Base-by-base conservation (phyloP, 1,140 invertebrate genomes). In the Drosophila sechellia region DNA sequence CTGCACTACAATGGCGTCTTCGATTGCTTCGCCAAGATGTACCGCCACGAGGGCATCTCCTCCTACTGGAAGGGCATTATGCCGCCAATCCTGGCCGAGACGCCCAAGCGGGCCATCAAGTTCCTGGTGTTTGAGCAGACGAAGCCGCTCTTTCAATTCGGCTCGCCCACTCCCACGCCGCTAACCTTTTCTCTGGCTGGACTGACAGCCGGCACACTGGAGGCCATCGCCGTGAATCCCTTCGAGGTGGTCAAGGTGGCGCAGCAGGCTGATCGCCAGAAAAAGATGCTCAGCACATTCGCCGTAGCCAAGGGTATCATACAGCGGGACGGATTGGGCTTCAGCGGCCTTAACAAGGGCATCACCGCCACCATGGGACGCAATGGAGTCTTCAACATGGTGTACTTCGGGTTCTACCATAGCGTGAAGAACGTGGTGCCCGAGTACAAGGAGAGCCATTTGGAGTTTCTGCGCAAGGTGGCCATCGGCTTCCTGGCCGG, bases 171-270 rank as follows among this genome's bases (percentile, higher is more conserved):
- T 59, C 95, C 96, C 10, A 96, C 96, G 42, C 95, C 96, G 76
- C 79, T 97, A 96, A 96, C 96, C 54, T 97, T 97, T 93, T 95
- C 97, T 11, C 92, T 97, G 75, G 96, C 98, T 77, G 98, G 98
- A 55, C 92, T 98, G 3, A 95, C 95, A 48, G 96, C 97, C 42
- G 98, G 98, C 54, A 93, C 97, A 1, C 97, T 97, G 34, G 98
- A 98, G 93, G 97, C 95, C 13, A 94, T 98, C 68, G 93, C 98
- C 50, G 96, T 98, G 0, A 98, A 98, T 93, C 98, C 98, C 0
- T 98, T 98, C 93, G 97, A 98, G 94, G 97, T 98, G 39, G 97
- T 98, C 1, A 98, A 99, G 94, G 97, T 99, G 2, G 95, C 96
- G 20, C 93, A 97, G 42, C 96, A 96, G 92, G 95, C 96, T 6